Evolutionary conservation across 1,140 invertebrate genomes (phyloP), one percentile per base, ranked within the genome.

Genomic region (Pachypsylla venusta): DNA sequence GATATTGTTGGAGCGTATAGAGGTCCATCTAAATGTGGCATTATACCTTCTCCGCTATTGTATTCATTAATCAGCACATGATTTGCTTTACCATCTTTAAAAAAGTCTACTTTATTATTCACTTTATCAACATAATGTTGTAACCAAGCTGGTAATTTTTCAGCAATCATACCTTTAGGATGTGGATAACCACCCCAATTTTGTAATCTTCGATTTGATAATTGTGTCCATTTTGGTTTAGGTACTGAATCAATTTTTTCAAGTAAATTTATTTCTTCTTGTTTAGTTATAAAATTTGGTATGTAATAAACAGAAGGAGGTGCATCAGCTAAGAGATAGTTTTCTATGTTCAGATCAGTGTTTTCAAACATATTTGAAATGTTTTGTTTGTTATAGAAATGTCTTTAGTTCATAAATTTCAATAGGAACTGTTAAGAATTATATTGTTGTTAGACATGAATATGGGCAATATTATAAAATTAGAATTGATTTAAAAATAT

Each of bases 31-130:
- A 85, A 81, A 76, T 99, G 95, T 2, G 94, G 86, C 81, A 94
- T 85, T 55, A 95, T 95, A 25, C 92, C 94, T 76, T 98, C 93
- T 0, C 88, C 89, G 20, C 91, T 75, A 63, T 82, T 71, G 77
- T 98, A 98, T 74, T 98, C 95, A 76, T 99, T 99, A 0, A 98
- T 83, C 24, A 99, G 73, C 2, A 98, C 85, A 77, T 98, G 94
- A 73, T 98, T 99, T 14, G 93, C 86, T 27, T 64, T 61, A 65
- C 82, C 82, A 63, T 81, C 81, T 2, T 76, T 76, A 77, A 96
- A 96, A 27, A 92, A 66, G 56, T 81, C 75, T 3, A 93, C 69
- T n/a, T 48, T n/a, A 10, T 73, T 67, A 61, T 78, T 73, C 35
- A 98, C 80, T 75, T 79, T 84, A n/a, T 87, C 73, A 19, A 89